phyloP scores from a whole-genome alignment of 53 echinoderm and acorn worm genomes.

The Temnopleurus reevesii region DNA sequence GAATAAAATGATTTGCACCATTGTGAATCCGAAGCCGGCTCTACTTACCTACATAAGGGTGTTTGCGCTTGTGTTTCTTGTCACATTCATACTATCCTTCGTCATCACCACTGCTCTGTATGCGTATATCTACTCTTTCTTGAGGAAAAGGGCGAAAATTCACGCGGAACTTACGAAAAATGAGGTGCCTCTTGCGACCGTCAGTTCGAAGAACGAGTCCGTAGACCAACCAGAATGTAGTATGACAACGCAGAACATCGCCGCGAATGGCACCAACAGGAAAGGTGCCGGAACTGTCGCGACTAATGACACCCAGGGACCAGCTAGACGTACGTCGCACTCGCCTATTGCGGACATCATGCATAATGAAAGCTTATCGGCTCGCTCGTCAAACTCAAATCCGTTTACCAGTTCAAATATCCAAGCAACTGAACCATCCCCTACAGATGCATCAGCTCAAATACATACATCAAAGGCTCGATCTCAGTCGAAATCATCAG shows the following conservation, averaged over 20 bases:
- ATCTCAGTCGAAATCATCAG: neutral
- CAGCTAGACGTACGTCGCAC: neutral
- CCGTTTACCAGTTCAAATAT: no score
- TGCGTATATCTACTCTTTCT: neutral
- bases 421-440: neutral
- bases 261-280: neutral
- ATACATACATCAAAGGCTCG: neutral
- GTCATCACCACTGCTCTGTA: neutral
- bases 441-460: no score
- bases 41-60: neutral
- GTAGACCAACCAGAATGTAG: neutral
- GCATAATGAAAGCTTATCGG: neutral
- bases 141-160: constrained; percentile 1
- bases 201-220: neutral
- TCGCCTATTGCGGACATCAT: neutral
- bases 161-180: neutral
- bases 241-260: neutral
- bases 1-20: neutral
- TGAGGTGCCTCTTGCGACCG: neutral
- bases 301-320: neutral
- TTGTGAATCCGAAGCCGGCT: neutral
- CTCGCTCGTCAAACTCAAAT: no score
- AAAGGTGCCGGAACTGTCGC: neutral
- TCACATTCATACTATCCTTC: neutral
- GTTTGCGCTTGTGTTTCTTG: neutral